Percentiles rank a stretch among this genome's conserved stretches.
Conservation (phyloP, 2,113 vertebrate species). For the Rhea americana region DNA sequence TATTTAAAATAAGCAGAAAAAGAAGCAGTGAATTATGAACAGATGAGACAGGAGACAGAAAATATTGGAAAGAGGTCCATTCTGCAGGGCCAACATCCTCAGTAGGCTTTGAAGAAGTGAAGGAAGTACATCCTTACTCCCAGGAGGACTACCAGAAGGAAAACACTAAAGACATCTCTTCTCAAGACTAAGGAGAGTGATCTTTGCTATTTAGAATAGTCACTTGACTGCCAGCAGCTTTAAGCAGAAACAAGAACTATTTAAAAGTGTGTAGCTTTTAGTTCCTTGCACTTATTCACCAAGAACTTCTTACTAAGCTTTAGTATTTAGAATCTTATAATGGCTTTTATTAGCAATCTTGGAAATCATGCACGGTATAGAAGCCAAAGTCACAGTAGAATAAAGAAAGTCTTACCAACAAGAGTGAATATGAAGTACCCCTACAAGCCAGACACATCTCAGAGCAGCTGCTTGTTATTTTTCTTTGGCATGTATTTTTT, state of each 20-base stretch:
- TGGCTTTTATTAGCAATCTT: background rate
- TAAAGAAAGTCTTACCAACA: background rate
- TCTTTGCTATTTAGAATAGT: background rate
- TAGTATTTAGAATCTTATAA: background rate
- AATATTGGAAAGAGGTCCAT: background rate
- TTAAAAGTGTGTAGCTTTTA: background rate
- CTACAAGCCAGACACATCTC: background rate
- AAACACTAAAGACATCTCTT: background rate
- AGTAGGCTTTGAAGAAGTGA: background rate
- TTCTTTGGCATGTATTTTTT: conserved; percentile 7
- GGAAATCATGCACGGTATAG: background rate
- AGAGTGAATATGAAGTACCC: background rate
- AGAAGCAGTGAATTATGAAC: background rate
- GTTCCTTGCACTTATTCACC: background rate
- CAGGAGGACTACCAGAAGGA: background rate
- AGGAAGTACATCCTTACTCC: background rate
- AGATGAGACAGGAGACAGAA: background rate
- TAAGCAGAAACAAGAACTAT: background rate
- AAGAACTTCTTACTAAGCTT: background rate
- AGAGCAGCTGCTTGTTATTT: conserved; percentile 39
- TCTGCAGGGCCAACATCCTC: background rate
- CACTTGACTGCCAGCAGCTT: background rate
- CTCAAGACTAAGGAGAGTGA: background rate
- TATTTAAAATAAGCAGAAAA: background rate
- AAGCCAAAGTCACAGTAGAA: conserved; percentile 23